Base-by-base conservation (phyloP, 2,888 invertebrate genomes). In the Strigamia crassipes region DNA sequence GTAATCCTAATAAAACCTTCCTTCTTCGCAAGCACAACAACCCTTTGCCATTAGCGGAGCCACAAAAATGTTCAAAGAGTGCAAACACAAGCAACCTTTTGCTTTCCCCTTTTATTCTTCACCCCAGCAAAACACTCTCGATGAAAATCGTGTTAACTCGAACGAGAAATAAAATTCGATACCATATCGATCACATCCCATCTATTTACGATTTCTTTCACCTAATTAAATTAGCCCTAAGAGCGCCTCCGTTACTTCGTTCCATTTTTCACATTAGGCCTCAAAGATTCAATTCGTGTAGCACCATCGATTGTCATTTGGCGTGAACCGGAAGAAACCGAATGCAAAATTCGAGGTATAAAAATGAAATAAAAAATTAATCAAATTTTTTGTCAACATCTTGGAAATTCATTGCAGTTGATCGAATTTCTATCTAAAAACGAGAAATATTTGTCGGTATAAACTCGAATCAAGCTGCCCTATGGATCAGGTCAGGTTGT, bases 401-500 rank as follows among this genome's bases (percentile, higher is more conserved):
- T 3, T 1, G 27, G 27, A 27, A 27, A 27, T 27, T 27, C 27
- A 27, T 27, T 27, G 1, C 27, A 66, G 23, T 9, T 27, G 6
- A 27, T 66, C 23, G 23, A 3, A 9, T 23, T 21, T 66, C 9
- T 27, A 23, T 27, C 10, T 9, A 27, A 73, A 73, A 73, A 27
- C 13, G 27, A 73, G 27, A 12, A 73, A 27, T 27, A 73, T 73
- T 73, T n/a, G 73, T 21, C 23, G 13, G 0, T 73, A 73, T 27
- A 73, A 73, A 73, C 73, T 73, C 73, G 27, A 73, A 73, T 73
- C 73, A 73, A 73, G 73, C 73, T 31, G 73, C 73, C 73, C 73
- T n/a, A 12, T 73, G 27, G 73, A 27, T 27, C 27, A 27, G 51
- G 73, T 27, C 73, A 73, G 13, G 27, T 73, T 31, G 31, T 12